Conservation (phyloP, 2,797 vertebrate genomes). For the Anableps anableps region DNA sequence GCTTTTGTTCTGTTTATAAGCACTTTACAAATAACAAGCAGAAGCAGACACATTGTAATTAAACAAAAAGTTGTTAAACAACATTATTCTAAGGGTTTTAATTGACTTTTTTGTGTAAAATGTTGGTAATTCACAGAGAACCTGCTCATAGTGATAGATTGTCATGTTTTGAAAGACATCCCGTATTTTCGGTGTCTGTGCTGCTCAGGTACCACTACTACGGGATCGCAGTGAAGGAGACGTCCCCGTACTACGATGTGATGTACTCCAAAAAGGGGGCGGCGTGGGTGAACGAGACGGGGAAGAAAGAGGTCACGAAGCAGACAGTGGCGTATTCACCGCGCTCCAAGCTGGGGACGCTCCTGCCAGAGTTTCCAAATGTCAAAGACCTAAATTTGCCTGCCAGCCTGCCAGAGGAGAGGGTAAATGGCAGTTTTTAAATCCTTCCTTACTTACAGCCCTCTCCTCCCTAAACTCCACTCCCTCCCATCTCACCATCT, state of each 20-base stretch:
- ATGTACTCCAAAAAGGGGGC: slow-evolving; percentile 99
- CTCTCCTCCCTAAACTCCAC: slow-evolving; percentile 35
- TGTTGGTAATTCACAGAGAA: background rate
- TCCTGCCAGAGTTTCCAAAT: slow-evolving; percentile 99
- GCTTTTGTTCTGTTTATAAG: background rate
- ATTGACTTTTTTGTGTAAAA: background rate
- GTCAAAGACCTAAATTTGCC: slow-evolving; percentile 99
- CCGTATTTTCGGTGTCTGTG: background rate
- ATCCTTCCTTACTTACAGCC: slow-evolving; percentile 69
- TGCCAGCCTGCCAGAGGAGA: slow-evolving; percentile 96
- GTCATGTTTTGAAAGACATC: background rate
- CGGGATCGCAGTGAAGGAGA: slow-evolving; percentile 98
- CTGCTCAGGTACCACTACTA: slow-evolving; percentile 96
- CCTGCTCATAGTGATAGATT: background rate
- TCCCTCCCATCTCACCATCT: slow-evolving; percentile 58
- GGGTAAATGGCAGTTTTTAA: slow-evolving; percentile 90
- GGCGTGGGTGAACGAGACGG: slow-evolving; percentile 98
- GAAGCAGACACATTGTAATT: background rate
- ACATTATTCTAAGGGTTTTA: background rate
- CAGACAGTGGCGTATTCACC: slow-evolving; percentile 99
- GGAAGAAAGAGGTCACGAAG: slow-evolving; percentile 99
- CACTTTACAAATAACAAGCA: background rate
- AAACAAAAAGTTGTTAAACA: background rate
- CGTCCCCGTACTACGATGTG: slow-evolving; percentile 98
- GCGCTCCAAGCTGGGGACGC: slow-evolving; percentile 97